A percentile compares a stretch with the other conserved stretches of the same genome.
Conservation (phyloP, 2,797 vertebrate genomes). For the Hephaestus fuliginosus region DNA sequence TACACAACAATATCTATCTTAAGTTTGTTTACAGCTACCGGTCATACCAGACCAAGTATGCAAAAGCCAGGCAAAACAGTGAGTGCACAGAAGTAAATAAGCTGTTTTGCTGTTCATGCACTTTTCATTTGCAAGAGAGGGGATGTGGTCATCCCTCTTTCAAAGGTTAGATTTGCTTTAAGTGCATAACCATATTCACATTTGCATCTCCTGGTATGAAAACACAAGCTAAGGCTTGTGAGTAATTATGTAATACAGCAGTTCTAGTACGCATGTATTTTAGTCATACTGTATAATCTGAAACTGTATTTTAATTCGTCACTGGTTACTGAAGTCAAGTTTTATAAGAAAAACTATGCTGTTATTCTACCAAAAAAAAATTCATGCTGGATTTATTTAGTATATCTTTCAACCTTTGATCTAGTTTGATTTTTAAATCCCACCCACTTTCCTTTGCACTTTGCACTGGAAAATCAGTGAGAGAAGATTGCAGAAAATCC, state of each 20-base stretch:
- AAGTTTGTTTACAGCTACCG: not conserved
- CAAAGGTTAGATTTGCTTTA: not conserved
- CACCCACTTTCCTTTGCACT: not conserved
- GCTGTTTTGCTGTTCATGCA: not conserved
- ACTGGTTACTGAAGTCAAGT: not conserved
- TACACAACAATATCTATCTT: not conserved
- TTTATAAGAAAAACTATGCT: not conserved
- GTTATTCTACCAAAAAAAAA: not conserved
- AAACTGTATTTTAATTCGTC: no score
- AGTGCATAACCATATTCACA: not conserved
- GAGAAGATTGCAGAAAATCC: slow-evolving; percentile 47
- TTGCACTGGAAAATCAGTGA: slow-evolving; percentile 1
- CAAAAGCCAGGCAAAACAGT: not conserved
- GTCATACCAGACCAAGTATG: not conserved
- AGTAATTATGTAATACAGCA: not conserved
- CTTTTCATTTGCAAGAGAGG: not conserved
- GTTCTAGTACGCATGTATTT: not conserved
- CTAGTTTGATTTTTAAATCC: slow-evolving; percentile 7
- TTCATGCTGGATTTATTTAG: not conserved
- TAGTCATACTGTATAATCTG: not conserved
- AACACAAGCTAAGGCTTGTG: not conserved
- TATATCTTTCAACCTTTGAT: slow-evolving; percentile 9
- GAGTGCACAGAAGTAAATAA: not conserved
- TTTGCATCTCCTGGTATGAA: not conserved
- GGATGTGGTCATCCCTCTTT: no score